Conservation (phyloP, 2,113 vertebrate species). For the Willisornis vidua region DNA sequence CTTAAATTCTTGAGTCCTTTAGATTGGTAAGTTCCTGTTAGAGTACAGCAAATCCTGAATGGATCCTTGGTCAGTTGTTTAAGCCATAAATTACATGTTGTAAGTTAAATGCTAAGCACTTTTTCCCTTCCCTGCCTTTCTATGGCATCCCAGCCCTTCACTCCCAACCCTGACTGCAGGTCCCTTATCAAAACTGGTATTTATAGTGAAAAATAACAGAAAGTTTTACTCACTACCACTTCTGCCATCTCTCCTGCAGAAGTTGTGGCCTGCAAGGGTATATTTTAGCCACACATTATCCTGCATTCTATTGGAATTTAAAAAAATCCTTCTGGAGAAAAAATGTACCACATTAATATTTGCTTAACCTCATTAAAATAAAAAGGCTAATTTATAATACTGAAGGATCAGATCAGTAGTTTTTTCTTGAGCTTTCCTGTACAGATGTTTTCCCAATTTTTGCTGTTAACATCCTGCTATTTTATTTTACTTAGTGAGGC, state of each 20-base stretch:
- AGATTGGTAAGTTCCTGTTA: neutral
- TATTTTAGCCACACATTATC: neutral
- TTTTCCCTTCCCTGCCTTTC: neutral
- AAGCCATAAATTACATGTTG: neutral
- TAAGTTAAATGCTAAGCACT: neutral
- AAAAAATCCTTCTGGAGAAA: neutral
- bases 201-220: neutral
- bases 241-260: neutral
- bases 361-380: neutral
- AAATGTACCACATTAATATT: neutral
- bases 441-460: neutral
- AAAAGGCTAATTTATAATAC: neutral
- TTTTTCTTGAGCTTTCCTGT: neutral
- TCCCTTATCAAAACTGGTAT: neutral
- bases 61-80: neutral
- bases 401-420: neutral
- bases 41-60: neutral
- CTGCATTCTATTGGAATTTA: neutral
- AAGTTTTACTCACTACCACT: neutral
- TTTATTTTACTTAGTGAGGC: neutral
- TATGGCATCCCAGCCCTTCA: fast-evolving
- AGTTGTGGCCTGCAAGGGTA: neutral
- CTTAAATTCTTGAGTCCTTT: neutral
- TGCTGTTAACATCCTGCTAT: neutral
- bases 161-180: neutral